Evolutionary conservation across 1,140 invertebrate genomes (phyloP), one percentile per base, ranked within the genome.

Genomic region (Meloidogyne chitwoodi): DNA sequence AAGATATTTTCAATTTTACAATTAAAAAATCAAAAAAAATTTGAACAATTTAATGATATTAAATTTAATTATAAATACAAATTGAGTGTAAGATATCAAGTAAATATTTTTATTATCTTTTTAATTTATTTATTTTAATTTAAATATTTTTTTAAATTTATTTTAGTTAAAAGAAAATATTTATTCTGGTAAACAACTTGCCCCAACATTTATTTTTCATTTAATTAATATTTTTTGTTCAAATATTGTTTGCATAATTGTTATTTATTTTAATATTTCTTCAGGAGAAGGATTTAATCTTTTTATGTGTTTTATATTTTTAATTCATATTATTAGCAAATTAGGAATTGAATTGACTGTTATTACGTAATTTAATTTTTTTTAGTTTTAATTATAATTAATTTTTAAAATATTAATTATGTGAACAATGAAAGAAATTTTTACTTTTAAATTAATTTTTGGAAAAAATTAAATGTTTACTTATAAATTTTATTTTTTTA

Each of bases 201-300:
- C 14, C 19, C 64, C 64, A 29, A 31, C 64, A 29, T 66, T 66
- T 38, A 29, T 66, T 38, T 66, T 66, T 38, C 64, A 66, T 38
- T 38, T 66, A 38, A 19, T 66, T 38, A 66, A 66, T 38, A 66
- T 66, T 38, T 38, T 66, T 16, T 66, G 64, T 38, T 66, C 64
- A 29, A 66, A 66, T 38, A 38, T 66, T 29, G 34, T 66, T n/a
- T n/a, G 16, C 19, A n/a, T 38, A 29, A 14, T 38, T n/a, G 2
- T n/a, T 29, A 5, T 4, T 38, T 66, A 66, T 38, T 16, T 16
- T n/a, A 14, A 31, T 29, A 19, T 66, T 2, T 4, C 14, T 27
- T 4, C 27, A 31, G 27, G 14, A 10, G 11, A 10, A 16, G 12
- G 14, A 66, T 19, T 29, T 29, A 19, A 14, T 16, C 19, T n/a